Percentiles rank a stretch among this genome's conserved stretches.
Conservation (phyloP, 2,113 vertebrate genomes). For the Lepus europaeus region DNA sequence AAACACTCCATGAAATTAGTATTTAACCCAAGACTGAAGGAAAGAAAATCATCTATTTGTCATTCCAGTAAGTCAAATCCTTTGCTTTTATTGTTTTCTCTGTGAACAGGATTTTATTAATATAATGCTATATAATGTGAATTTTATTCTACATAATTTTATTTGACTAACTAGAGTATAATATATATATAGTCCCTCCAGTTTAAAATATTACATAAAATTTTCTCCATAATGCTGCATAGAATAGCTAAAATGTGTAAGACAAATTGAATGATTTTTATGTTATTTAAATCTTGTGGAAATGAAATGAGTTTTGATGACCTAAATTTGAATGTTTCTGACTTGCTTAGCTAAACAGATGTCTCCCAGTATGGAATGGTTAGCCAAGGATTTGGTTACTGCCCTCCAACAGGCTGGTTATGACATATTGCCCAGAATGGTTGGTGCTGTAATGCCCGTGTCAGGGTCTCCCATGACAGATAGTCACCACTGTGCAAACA, state of each 20-base stretch:
- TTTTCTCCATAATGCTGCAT: background rate
- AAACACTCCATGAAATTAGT: background rate
- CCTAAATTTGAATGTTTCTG: conserved; percentile 80
- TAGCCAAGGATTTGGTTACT: conserved; percentile 86
- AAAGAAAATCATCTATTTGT: background rate
- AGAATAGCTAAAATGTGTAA: conserved; percentile 35
- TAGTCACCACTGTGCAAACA: conserved; percentile 91
- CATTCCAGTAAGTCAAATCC: background rate
- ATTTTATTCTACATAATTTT: background rate
- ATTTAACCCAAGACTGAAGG: conserved; percentile 23
- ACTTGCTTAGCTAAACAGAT: conserved; percentile 88
- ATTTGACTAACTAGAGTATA: background rate
- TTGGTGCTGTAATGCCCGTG: conserved; percentile 86
- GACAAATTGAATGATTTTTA: conserved; percentile 14
- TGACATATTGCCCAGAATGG: conserved; percentile 86
- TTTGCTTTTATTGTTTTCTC: background rate
- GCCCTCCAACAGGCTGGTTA: conserved; percentile 87
- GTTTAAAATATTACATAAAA: conserved; percentile 14
- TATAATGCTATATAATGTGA: background rate
- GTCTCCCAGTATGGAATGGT: conserved; percentile 81
- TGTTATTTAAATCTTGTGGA: conserved; percentile 47
- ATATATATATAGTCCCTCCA: background rate
- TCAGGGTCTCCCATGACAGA: conserved; percentile 88
- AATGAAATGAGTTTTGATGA: conserved; percentile 39
- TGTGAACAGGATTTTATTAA: background rate